Conservation (phyloP, 2,113 vertebrate genomes). For the Danionella cerebrum region DNA sequence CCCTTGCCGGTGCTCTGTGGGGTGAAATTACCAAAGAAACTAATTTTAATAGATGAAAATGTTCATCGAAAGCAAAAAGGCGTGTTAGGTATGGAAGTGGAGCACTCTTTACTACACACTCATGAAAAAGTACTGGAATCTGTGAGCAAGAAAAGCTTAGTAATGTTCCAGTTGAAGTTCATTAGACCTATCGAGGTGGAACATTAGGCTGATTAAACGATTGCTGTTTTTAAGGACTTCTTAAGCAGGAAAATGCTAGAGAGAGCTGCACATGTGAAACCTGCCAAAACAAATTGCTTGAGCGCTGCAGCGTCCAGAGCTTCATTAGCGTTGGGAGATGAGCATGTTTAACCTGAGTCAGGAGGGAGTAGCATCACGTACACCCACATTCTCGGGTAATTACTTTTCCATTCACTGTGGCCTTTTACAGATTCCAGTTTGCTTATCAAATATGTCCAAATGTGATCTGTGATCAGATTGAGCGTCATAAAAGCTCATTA, state of each 20-base stretch:
- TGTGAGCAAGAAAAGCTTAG: background rate
- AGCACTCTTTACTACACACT: background rate
- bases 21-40: background rate
- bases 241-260: conserved; percentile 45
- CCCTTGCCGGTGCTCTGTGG: background rate
- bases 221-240: conserved; percentile 45
- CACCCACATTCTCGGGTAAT: conserved; percentile 51
- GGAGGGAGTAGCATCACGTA: conserved; percentile 20
- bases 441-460: conserved; percentile 63
- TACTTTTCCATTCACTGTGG: conserved; percentile 58
- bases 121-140: background rate
- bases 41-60: background rate
- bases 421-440: conserved; percentile 54
- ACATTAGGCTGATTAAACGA: conserved; percentile 60
- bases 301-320: conserved; percentile 42
- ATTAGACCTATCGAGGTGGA: conserved; percentile 47
- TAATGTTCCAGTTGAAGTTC: conserved; percentile 13
- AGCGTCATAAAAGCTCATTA: conserved; percentile 61
- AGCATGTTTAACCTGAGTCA: conserved; percentile 47
- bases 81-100: background rate
- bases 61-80: background rate
- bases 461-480: conserved; percentile 57
- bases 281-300: conserved; percentile 55
- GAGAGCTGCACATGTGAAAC: conserved; percentile 42
- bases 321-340: conserved; percentile 54